A percentile compares a stretch with the other conserved stretches of the same genome.
phyloP scores from a whole-genome alignment of 2,797 vertebrate genomes.

The Nyctalus aviator region DNA sequence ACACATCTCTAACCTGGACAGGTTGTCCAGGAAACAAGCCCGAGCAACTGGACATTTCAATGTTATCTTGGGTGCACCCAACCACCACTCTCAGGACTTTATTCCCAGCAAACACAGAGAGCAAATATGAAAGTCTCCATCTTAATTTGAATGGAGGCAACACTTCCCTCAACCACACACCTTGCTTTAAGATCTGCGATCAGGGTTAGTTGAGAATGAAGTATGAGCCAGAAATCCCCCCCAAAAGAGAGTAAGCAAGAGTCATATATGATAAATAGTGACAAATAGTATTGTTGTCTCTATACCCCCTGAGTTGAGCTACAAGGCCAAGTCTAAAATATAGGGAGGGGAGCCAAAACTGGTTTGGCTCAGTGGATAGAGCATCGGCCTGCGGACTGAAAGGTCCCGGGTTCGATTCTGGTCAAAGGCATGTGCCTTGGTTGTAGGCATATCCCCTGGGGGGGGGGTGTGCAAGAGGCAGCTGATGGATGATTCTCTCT shows the following conservation, averaged over 20 bases:
- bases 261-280: neutral
- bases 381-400: no score
- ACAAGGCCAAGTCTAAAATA: neutral
- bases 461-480: no score
- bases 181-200: constrained; percentile 13
- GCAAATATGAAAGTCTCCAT: constrained; percentile 75
- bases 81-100: constrained; percentile 74
- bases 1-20: constrained; percentile 56
- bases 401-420: no score
- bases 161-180: neutral
- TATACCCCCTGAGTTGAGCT: neutral
- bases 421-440: no score
- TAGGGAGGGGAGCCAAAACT: no score
- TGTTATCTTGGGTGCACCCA: constrained; percentile 84
- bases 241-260: neutral
- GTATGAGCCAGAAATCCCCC: neutral
- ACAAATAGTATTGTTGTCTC: neutral
- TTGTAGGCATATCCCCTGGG: no score
- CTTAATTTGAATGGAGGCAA: constrained; percentile 49
- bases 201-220: neutral
- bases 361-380: no score
- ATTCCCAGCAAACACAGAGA: constrained; percentile 82
- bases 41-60: constrained; percentile 80
- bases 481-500: no score
- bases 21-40: constrained; percentile 66